These are phyloP conservation scores for Monopterus albus DNA, from an alignment of 2,113 vertebrate species.

Conservation along the genomic window DNA sequence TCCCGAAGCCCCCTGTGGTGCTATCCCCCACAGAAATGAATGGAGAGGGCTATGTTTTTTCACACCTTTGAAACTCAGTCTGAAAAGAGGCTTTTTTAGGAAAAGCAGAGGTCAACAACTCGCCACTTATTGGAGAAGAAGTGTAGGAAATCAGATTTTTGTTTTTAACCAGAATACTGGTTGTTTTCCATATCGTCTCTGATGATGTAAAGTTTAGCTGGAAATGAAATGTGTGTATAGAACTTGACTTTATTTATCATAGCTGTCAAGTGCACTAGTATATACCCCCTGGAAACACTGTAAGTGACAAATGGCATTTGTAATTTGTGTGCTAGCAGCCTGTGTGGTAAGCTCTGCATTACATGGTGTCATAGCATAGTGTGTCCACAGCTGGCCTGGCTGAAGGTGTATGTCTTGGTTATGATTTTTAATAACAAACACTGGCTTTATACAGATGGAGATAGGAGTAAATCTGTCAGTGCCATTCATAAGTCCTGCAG, in stretches of 20 bases:
- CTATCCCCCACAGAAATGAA: too few relatives aligned
- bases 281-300: too few relatives aligned
- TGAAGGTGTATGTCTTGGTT: slow-evolving; percentile 75
- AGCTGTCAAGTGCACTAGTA: slow-evolving; percentile 37
- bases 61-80: too few relatives aligned
- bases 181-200: slow-evolving; percentile 2
- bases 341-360: slow-evolving; percentile 58
- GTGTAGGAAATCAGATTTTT: slow-evolving; percentile 25
- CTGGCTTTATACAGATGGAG: slow-evolving; percentile 70
- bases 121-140: slow-evolving; percentile 40
- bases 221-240: background rate
- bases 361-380: slow-evolving; percentile 57
- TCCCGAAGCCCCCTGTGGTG: too few relatives aligned
- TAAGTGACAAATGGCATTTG: too few relatives aligned
- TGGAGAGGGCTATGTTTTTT: too few relatives aligned
- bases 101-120: too few relatives aligned
- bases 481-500: slow-evolving; percentile 73
- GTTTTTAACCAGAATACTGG: slow-evolving; percentile 22
- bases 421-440: slow-evolving; percentile 83
- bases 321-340: slow-evolving; percentile 27
- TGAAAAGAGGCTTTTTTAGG: too few relatives aligned
- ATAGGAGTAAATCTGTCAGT: slow-evolving; percentile 84
- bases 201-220: slow-evolving; percentile 9
- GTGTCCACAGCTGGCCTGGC: slow-evolving; percentile 57
- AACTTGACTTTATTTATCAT: slow-evolving; percentile 20